Base-by-base conservation (phyloP, 1,140 invertebrate species). In the Vanessa atalanta region DNA sequence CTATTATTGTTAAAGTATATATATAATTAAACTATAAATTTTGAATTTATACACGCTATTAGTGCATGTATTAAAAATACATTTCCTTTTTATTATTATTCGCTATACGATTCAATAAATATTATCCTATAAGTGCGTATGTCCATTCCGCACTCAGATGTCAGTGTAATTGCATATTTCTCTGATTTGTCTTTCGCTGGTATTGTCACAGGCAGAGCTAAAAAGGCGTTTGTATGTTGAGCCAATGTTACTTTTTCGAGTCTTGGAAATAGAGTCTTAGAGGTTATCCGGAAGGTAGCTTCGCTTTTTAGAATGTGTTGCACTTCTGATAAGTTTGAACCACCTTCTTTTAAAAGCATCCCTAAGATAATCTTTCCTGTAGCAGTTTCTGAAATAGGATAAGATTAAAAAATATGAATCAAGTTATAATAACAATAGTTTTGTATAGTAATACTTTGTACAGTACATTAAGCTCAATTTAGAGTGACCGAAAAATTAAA, bases 91-190 rank as follows among this genome's bases (percentile, higher is more conserved):
- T 11, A 26, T 20, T 14, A 64, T 75, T 71, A 78, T 50, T 80
- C 73, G 57, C 67, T 74, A n/a, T 50, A 51, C n/a, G 50, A 68
- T 51, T 85, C 80, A 63, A 85, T 79, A 55, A 92, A 91, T 15
- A 90, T 37, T 55, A 92, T 83, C 73, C 80, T 88, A 65, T 92
- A 92, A 23, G 86, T 89, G 8, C 90, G 84, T 65, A 92, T 85
- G 64, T 92, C 90, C 86, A 89, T 88, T 55, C 88, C 89, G 67
- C 88, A 90, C 15, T 90, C 88, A 15, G 90, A 92, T n/a, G 86
- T 90, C 5, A 92, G 78, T 14, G 84, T 87, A 7, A 92, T 72
- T 1, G 86, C 78, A 68, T 87, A 88, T 79, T 88, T 92, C 70
- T 90, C 88, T n/a, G 83, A 70, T 53, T 81, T 89, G 16, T 88